A percentile compares a stretch with the other conserved stretches of the same genome.
Evolutionary conservation across 2,797 vertebrate species (phyloP).

Genomic region (Loriculus beryllinus): DNA sequence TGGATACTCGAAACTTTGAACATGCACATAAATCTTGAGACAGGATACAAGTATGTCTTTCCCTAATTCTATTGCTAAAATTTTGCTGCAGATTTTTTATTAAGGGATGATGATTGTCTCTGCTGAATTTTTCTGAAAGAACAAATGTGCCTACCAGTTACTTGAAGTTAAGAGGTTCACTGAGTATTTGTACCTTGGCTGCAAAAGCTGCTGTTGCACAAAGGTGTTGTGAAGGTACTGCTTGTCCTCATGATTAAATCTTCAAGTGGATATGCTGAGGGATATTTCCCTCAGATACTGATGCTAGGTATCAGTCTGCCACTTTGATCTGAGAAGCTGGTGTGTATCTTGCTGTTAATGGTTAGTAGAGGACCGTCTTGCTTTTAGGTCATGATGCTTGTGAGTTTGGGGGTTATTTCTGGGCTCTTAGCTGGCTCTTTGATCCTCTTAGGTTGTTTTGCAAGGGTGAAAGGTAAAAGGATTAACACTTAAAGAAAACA

Average conservation of each 20-base stretch:
- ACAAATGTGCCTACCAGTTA: rapidly evolving
- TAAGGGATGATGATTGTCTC: not conserved
- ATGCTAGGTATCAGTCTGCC: not conserved
- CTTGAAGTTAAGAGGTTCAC: not conserved
- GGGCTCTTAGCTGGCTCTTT: not conserved
- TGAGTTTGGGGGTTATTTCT: not conserved
- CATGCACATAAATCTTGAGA: not conserved
- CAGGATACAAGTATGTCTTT: not conserved
- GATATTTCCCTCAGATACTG: not conserved
- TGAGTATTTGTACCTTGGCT: not conserved
- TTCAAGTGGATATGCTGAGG: not conserved
- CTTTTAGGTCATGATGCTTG: not conserved
- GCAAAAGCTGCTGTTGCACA: not conserved
- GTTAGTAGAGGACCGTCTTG: not conserved
- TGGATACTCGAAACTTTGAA: not conserved
- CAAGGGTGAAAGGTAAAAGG: not conserved
- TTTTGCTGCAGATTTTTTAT: not conserved
- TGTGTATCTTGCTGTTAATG: not conserved
- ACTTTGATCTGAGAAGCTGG: not conserved
- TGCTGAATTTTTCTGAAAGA: not conserved
- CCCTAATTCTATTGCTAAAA: not conserved
- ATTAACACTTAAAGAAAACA: not conserved
- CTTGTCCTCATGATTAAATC: not conserved
- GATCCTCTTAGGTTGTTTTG: not conserved
- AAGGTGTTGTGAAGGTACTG: not conserved